Base-by-base conservation (phyloP, 2,888 invertebrate genomes). In the Pecten maximus region DNA sequence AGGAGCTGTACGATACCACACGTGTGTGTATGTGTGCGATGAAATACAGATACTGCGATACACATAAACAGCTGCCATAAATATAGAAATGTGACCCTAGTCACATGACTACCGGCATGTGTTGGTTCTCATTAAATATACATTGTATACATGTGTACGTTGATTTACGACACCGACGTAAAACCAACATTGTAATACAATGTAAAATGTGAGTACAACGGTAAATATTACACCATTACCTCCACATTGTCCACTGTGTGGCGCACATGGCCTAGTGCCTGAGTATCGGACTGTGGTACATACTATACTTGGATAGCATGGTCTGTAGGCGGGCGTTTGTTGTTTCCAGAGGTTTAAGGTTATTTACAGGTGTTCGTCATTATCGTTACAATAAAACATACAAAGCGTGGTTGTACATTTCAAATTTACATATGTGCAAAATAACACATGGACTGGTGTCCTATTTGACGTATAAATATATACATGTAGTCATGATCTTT, bases 1-100 rank as follows among this genome's bases (percentile, higher is more conserved):
- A 19, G 1, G 50, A 40, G 60, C 40, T 40, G 4, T 6, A 74
- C 40, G 74, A 12, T n/a, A 40, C 35, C 12, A 44, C 86, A 40
- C n/a, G 86, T 28, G 89, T 89, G 74, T 89, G 12, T 89, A 88
- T 35, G 60, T 88, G 88, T 44, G 74, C 40, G 44, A n/a, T 40
- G n/a, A 40, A 40, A 40, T 89, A 74, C 23, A 54, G 28, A 74
- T 35, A 10, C 74, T 35, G 74, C 74, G 15, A 74, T 74, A 74
- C 74, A 74, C 74, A 74, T 74, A 35, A 74, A 28, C 74, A 74
- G 28, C 74, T 74, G 74, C 74, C 74, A 74, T 74, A 74, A 74
- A 74, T 35, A 74, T 35, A 74, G 74, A 28, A 74, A 74, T 28
- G 60, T 60, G 28, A n/a, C 60, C 19, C 35, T 6, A 35, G 74